Percentiles rank a stretch among this genome's conserved stretches.
Conservation (phyloP, 2,888 invertebrate species). For the Ectemnius cavifrons region DNA sequence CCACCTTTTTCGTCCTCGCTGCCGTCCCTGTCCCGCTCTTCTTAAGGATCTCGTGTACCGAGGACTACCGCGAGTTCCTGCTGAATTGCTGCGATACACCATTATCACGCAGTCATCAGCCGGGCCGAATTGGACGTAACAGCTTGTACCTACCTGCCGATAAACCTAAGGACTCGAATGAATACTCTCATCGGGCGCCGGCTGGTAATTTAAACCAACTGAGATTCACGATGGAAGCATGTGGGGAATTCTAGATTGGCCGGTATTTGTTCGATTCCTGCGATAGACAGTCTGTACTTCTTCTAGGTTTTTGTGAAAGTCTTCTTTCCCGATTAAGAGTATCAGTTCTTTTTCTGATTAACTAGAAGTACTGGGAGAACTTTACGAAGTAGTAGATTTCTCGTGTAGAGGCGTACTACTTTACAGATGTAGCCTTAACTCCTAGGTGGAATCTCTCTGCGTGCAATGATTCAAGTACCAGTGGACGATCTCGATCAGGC, state of each 20-base stretch:
- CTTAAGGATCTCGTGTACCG: neutral
- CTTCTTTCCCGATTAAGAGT: too few relatives aligned
- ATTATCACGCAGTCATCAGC: conserved; percentile 20
- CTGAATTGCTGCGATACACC: too few relatives aligned
- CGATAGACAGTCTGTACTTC: too few relatives aligned
- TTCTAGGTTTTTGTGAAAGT: too few relatives aligned
- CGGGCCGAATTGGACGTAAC: conserved; percentile 55
- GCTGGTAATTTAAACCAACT: conserved; percentile 52
- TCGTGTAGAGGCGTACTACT: neutral
- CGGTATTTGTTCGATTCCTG: neutral
- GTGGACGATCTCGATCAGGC: too few relatives aligned
- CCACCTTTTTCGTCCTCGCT: neutral
- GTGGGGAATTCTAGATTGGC: conserved; percentile 48
- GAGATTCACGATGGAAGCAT: conserved; percentile 50
- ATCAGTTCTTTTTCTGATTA: too few relatives aligned
- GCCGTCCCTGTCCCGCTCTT: neutral
- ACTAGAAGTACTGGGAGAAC: too few relatives aligned
- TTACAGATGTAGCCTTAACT: neutral
- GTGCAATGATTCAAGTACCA: too few relatives aligned
- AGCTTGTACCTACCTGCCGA: conserved; percentile 56
- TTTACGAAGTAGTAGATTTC: neutral
- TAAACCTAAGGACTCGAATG: conserved; percentile 52
- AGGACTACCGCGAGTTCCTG: too few relatives aligned
- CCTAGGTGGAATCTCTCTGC: too few relatives aligned
- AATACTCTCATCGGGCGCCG: conserved; percentile 52